Base-by-base conservation (phyloP, 1,140 invertebrate genomes). In the Drosophila lacteicornis region DNA sequence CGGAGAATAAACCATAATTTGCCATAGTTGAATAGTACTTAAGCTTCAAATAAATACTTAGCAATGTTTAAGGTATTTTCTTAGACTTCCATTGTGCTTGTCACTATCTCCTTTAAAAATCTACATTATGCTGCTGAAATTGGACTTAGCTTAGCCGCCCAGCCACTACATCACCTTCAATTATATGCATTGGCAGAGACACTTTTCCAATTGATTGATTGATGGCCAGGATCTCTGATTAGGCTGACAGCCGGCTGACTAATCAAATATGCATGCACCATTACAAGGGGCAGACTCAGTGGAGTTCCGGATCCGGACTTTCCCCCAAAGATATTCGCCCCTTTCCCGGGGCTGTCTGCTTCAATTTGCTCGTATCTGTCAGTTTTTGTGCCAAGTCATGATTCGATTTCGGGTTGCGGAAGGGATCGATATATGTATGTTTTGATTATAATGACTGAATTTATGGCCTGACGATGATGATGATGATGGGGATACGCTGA, bases 261-360 rank as follows among this genome's bases (percentile, higher is more conserved):
- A 90, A 85, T 90, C 81, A 90, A 70, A 90, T 90, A 90, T 90
- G 73, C 81, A 90, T 88, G 84, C 81, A 59, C 67, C 75, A 87
- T 88, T 90, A 65, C 66, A 61, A 65, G 25, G 11, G 53, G 46
- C 67, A 69, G 70, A 68, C 55, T 27, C 38, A 45, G 46, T 58
- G 22, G 42, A 74, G 43, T 67, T 71, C 69, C 63, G 62, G 19
- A 60, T 75, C 17, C 27, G 45, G 17, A 45, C 15, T 58, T 27
- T 60, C 62, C 62, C 75, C 55, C 43, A 33, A 63, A 9, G 49
- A 38, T 12, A 15, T 43, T 47, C 17, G 11, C n/a, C 19, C n/a
- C 42, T 17, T 27, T 56, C 30, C 47, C 2, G 4, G 38, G 25
- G 17, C 55, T 70, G 81, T 90, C 81, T 75, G 43, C 55, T 67